A percentile compares a stretch with the other conserved stretches of the same genome.
phyloP scores from a whole-genome alignment of 2,797 vertebrate genomes.

The Sebastes matsubarae region DNA sequence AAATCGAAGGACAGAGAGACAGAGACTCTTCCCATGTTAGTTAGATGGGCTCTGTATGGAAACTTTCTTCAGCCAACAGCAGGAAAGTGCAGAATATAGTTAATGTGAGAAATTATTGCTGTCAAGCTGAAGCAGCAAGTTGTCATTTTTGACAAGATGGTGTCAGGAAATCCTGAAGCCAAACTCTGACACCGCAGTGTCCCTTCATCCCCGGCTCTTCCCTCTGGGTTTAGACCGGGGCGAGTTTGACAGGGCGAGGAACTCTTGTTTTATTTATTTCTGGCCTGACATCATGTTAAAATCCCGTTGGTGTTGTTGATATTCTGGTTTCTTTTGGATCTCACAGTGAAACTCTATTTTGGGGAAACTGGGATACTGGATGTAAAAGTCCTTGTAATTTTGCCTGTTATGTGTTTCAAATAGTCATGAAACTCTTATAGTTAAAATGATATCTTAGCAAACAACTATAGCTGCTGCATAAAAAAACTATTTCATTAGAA shows the following conservation, averaged over 20 bases:
- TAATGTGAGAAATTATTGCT: conserved; percentile 29
- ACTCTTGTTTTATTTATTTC: conserved; percentile 17
- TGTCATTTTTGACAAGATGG: conserved; percentile 48
- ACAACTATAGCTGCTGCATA: no score
- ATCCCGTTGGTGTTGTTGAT: background rate
- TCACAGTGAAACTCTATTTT: background rate
- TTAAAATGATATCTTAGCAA: no score
- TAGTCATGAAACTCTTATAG: no score
- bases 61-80: background rate
- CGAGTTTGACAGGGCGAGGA: conserved; percentile 28
- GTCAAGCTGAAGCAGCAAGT: conserved; percentile 27
- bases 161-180: conserved; percentile 40
- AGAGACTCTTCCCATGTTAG: background rate
- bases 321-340: background rate
- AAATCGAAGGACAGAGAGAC: background rate
- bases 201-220: conserved; percentile 9
- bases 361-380: background rate
- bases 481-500: no score
- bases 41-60: background rate
- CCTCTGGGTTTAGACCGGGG: conserved; percentile 1
- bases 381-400: no score
- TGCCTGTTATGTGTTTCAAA: background rate
- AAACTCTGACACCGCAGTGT: conserved; percentile 37
- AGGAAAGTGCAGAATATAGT: background rate
- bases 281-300: background rate